phyloP scores from a whole-genome alignment of 1,140 invertebrate genomes.

The Drosophila albomicans region DNA sequence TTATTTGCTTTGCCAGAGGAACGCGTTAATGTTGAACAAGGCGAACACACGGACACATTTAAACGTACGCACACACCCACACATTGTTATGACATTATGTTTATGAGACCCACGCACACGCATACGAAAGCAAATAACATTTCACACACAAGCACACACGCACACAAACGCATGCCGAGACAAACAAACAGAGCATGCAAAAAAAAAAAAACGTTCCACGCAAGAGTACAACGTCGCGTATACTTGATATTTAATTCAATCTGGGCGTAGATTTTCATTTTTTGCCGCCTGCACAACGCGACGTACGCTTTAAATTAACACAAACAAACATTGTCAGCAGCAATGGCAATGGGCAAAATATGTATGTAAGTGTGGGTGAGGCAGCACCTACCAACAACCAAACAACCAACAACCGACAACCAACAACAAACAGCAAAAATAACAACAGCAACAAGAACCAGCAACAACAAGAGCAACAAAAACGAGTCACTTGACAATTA shows the following conservation, averaged over 20 bases:
- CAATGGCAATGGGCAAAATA: constrained; percentile 18
- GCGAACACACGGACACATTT: constrained; percentile 14
- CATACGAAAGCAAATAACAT: constrained; percentile 51
- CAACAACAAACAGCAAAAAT: constrained; percentile 15
- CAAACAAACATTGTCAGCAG: constrained; percentile 74
- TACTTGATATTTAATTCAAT: constrained; percentile 80
- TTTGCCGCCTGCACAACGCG: constrained; percentile 44
- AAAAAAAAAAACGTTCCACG: constrained; percentile 7
- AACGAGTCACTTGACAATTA: constrained; percentile 78
- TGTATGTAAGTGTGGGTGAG: not conserved
- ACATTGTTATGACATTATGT: constrained; percentile 44
- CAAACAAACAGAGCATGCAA: constrained; percentile 19
- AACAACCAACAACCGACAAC: constrained; percentile 12
- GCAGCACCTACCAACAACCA: constrained; percentile 38
- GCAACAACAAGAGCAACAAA: constrained; percentile 48
- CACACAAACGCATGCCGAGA: constrained; percentile 30
- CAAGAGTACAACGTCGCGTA: constrained; percentile 52
- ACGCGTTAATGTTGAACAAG: constrained; percentile 63
- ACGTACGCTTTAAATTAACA: constrained; percentile 77
- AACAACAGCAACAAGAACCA: not conserved
- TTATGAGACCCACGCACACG: constrained; percentile 30
- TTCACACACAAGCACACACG: constrained; percentile 38
- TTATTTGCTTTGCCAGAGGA: constrained; percentile 58
- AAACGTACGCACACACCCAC: constrained; percentile 20
- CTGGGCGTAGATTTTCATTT: constrained; percentile 70